phyloP scores from a whole-genome alignment of 2,113 vertebrate species.

The Ibidorhyncha struthersii region DNA sequence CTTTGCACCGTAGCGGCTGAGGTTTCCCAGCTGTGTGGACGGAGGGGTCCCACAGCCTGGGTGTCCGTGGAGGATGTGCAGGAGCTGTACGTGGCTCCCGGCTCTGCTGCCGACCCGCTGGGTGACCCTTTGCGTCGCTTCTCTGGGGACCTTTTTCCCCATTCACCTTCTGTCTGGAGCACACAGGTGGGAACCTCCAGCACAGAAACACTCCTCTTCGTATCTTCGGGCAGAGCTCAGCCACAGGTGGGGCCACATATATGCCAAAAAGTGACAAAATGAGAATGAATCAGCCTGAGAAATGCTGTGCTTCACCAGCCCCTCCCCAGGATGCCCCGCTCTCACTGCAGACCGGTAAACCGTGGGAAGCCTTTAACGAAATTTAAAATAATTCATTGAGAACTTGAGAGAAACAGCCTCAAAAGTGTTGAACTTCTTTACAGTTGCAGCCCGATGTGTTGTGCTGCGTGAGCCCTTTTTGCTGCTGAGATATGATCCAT shows the following conservation, averaged over 20 bases:
- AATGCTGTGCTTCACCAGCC: neutral
- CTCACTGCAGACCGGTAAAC: neutral
- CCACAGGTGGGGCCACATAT: rapidly evolving
- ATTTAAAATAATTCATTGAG: neutral
- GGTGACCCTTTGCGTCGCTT: neutral
- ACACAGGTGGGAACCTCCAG: neutral
- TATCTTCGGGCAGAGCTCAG: neutral
- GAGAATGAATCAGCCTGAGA: neutral
- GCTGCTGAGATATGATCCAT: neutral
- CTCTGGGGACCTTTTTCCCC: neutral
- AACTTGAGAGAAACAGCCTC: neutral
- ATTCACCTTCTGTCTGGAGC: neutral
- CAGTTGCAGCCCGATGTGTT: neutral
- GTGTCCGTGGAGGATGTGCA: too few species aligned
- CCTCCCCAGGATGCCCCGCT: neutral
- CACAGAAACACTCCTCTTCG: neutral
- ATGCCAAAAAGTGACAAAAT: neutral
- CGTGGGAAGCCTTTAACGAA: neutral
- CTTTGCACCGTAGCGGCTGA: too few species aligned
- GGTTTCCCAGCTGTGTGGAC: too few species aligned
- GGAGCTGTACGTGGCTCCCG: too few species aligned
- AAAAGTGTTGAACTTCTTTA: neutral
- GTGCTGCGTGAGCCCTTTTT: neutral
- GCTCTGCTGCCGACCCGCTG: too few species aligned
- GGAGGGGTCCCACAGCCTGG: too few species aligned